Evolutionary conservation across 1,140 invertebrate genomes (phyloP), one percentile per base, ranked within the genome.

Genomic region (Teleopsis dalmanni): DNA sequence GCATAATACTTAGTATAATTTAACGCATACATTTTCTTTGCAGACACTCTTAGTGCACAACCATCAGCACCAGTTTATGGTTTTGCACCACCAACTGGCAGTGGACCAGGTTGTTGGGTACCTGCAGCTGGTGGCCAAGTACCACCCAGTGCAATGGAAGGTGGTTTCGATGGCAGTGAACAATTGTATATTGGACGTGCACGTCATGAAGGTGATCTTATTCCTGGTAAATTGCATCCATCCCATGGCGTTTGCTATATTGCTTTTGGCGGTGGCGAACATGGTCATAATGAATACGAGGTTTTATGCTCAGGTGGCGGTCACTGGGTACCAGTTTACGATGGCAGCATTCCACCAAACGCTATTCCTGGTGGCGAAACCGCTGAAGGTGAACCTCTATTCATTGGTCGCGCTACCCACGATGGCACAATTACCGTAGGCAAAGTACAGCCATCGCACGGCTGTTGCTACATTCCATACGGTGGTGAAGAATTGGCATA

Each of bases 251-350:
- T 81, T 7, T 81, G 79, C 55, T 92, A 88, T 59, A 65, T 91
- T 1, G 70, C 87, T 13, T 91, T 84, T 83, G 87, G 86, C 9
- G 87, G 87, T 25, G 70, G 67, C 13, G 88, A 91, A 63, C 84
- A 89, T 56, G 78, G 77, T 29, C 83, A 85, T 56, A 54, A 65
- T 14, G 76, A 85, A 41, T 92, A 90, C 60, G 81, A 91, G 76
- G 79, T 83, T 8, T 72, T 84, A n/a, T 80, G 81, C 47, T 76
- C 74, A 8, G 76, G 75, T 38, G 65, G 74, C 23, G 73, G 74
- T 26, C 72, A 73, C 19, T 87, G 84, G 84, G 69, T 84, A 16
- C 74, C 76, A 16, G 72, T 75, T 0, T 75, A 62, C 31, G 82
- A 78, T 26, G 78, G 76, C 4, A 76, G 79, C 55, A 75, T 89